These are phyloP conservation scores for Drosophila vallismaia DNA, from an alignment of 2,888 invertebrate genomes.

Conservation along the genomic window DNA sequence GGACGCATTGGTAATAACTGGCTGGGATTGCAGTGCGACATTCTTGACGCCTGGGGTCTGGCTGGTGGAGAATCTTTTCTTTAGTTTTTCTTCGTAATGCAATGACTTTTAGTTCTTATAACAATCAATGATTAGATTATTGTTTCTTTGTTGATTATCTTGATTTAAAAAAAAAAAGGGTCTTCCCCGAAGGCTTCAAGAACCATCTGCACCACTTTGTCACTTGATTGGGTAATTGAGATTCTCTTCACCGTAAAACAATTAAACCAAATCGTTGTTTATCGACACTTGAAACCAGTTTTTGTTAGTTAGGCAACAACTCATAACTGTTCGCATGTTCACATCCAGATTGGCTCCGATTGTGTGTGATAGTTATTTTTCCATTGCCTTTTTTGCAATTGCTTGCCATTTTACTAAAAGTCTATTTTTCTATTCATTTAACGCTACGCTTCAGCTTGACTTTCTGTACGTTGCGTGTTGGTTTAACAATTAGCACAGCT, in stretches of 20 bases:
- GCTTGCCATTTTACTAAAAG: constrained; percentile 20
- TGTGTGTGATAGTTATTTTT: constrained; percentile 21
- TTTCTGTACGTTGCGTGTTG: constrained; percentile 52
- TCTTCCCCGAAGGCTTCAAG: neutral
- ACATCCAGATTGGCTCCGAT: constrained; percentile 5
- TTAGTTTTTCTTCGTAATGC: neutral
- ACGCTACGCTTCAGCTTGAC: constrained; percentile 17
- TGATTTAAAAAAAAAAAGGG: neutral
- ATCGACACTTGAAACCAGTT: constrained; percentile 21
- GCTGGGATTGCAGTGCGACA: constrained; percentile 54
- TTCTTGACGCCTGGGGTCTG: constrained; percentile 22
- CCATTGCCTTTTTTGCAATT: constrained; percentile 19
- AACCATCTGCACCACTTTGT: neutral
- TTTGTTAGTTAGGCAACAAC: constrained; percentile 1
- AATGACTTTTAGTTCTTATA: neutral
- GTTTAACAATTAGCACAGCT: constrained; percentile 61
- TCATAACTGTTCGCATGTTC: constrained; percentile 9
- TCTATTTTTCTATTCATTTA: constrained; percentile 36
- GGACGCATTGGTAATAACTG: constrained; percentile 48
- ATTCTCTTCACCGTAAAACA: constrained; percentile 4
- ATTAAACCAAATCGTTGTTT: constrained; percentile 10
- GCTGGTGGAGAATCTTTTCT: too few relatives aligned
- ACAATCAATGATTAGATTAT: neutral
- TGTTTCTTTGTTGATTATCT: neutral
- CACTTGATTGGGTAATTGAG: constrained; percentile 7